Percentiles rank a stretch among this genome's conserved stretches.
These are phyloP conservation scores for Lutraria rhynchaena DNA, from an alignment of 1,140 invertebrate genomes.

Conservation along the genomic window DNA sequence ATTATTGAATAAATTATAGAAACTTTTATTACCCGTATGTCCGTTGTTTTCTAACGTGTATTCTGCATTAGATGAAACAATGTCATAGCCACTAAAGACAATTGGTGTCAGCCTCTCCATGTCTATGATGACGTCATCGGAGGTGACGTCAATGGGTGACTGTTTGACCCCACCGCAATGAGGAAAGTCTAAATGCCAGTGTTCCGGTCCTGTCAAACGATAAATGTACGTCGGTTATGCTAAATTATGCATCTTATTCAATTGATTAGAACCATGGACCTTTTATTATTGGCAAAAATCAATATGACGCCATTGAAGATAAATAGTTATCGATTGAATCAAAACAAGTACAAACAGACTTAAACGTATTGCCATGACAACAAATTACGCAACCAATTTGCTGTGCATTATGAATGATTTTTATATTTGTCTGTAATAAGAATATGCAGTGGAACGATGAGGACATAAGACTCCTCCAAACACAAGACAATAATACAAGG, in stretches of 20 bases:
- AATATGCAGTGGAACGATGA: too few relatives aligned
- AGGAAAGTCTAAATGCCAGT: conserved; percentile 68
- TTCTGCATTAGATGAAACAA: conserved; percentile 49
- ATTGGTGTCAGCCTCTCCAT: conserved; percentile 59
- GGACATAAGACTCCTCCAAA: too few relatives aligned
- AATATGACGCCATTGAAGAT: background rate
- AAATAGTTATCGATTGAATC: background rate
- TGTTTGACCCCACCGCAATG: conserved; percentile 68
- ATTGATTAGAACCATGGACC: background rate
- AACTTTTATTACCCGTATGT: conserved; percentile 64
- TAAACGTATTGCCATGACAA: background rate
- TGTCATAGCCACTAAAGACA: conserved; percentile 62
- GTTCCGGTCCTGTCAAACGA: conserved; percentile 64
- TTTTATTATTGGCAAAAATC: background rate
- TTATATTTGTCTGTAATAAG: too few relatives aligned
- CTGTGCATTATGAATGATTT: too few relatives aligned
- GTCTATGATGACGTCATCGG: conserved; percentile 61
- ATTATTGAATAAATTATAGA: too few relatives aligned
- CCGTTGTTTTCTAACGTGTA: conserved; percentile 70
- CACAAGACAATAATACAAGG: too few relatives aligned
- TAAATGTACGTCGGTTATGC: background rate
- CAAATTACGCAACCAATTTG: background rate
- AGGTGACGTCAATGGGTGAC: conserved; percentile 72
- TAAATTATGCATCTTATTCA: background rate
- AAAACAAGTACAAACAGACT: background rate